Evolutionary conservation across 2,113 vertebrate genomes (phyloP).

Genomic region (Passerina amoena): DNA sequence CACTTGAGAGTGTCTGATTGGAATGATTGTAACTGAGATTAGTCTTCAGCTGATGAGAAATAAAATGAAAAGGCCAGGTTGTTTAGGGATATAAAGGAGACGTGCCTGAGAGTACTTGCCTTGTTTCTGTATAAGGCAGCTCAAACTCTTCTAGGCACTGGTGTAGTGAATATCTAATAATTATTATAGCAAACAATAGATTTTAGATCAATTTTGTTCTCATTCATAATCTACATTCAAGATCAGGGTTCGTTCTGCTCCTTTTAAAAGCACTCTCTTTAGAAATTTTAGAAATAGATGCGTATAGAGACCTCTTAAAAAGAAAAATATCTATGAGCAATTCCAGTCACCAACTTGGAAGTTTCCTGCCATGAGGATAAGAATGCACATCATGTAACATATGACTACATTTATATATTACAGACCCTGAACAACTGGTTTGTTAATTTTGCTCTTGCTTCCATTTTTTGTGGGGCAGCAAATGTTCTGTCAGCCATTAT

Average conservation of each 20-base stretch:
- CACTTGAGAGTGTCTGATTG: constrained; percentile 7
- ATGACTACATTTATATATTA: neutral
- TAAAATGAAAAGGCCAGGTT: constrained; percentile 21
- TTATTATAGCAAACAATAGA: neutral
- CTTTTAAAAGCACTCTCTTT: neutral
- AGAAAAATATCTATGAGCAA: neutral
- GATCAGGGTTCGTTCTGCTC: neutral
- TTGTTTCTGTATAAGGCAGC: neutral
- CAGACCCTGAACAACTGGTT: neutral
- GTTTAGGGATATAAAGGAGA: constrained; percentile 1
- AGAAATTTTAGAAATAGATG: neutral
- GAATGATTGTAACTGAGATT: constrained; percentile 14
- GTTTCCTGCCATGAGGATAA: neutral
- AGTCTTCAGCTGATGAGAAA: constrained; percentile 3
- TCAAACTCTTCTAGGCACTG: neutral
- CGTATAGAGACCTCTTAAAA: neutral
- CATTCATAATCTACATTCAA: neutral
- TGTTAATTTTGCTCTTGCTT: constrained; percentile 45
- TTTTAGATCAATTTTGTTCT: neutral
- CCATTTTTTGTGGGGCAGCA: neutral
- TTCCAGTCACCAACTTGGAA: neutral
- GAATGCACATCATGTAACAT: neutral
- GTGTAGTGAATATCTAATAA: neutral
- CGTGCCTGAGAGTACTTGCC: neutral
- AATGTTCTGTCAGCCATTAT: constrained; percentile 49